Conservation (phyloP, 2,888 invertebrate genomes). For the Rhorus exstirpatorius region DNA sequence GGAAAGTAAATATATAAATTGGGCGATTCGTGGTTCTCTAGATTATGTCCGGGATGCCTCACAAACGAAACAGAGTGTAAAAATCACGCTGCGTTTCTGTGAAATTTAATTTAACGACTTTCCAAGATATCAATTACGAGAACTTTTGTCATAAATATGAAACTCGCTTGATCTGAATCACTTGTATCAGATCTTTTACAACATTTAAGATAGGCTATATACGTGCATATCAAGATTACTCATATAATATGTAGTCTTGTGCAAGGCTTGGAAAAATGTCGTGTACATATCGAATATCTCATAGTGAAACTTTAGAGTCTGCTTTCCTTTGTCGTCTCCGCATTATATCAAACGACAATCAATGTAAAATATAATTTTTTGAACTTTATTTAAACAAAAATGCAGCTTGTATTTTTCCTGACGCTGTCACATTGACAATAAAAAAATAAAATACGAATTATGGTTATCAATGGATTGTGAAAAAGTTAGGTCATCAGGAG, state of each 20-base stretch:
- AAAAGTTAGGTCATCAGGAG: background rate
- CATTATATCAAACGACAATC: conserved; percentile 12
- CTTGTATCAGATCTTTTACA: background rate
- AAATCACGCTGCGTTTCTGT: conserved; percentile 27
- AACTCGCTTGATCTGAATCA: background rate
- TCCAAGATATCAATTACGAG: background rate
- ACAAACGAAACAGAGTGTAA: background rate
- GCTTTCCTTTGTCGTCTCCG: conserved; percentile 21
- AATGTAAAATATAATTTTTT: background rate
- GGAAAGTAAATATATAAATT: background rate
- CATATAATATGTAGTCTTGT: background rate
- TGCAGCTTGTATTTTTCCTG: no score
- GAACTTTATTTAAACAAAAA: no score
- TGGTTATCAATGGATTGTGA: no score
- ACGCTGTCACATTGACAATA: no score
- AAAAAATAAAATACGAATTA: no score
- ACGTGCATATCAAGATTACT: background rate
- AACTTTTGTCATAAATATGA: background rate
- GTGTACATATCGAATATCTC: conserved; percentile 40
- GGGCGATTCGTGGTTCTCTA: no score
- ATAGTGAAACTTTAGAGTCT: conserved; percentile 30
- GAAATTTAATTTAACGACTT: conserved; percentile 26
- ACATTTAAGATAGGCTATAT: background rate
- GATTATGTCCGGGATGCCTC: background rate
- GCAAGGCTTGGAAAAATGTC: background rate